A percentile compares a stretch with the other conserved stretches of the same genome.
phyloP scores from a whole-genome alignment of 2,888 invertebrate genomes.

The Nephrocerus scutellatus region DNA sequence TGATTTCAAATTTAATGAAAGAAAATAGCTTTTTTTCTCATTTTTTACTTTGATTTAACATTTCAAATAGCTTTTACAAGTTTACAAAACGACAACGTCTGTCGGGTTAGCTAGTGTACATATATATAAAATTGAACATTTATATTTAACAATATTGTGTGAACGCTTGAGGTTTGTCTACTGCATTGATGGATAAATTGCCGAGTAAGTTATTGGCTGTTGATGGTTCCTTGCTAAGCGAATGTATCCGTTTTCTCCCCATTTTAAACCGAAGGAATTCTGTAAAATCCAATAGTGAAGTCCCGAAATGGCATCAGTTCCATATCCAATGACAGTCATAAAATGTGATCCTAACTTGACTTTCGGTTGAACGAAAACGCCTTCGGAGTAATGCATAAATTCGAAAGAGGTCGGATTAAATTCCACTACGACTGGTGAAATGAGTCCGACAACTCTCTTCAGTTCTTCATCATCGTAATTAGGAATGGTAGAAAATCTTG shows the following conservation, averaged over 20 bases:
- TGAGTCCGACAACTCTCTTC: slow-evolving; percentile 26
- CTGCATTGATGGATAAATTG: slow-evolving; percentile 30
- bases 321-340: slow-evolving; percentile 39
- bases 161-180: too few relatives aligned
- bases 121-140: too few relatives aligned
- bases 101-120: too few relatives aligned
- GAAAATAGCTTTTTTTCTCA: too few relatives aligned
- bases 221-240: slow-evolving; percentile 26
- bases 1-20: too few relatives aligned
- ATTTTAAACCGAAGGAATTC: slow-evolving; percentile 38
- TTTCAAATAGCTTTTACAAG: too few relatives aligned
- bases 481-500: slow-evolving; percentile 24
- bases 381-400: slow-evolving; percentile 41
- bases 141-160: too few relatives aligned
- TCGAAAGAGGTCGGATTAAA: slow-evolving; percentile 39
- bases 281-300: slow-evolving; percentile 36
- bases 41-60: too few relatives aligned
- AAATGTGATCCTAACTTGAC: slow-evolving; percentile 32
- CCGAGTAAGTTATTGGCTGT: slow-evolving; percentile 29
- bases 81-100: too few relatives aligned
- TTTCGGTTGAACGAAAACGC: slow-evolving; percentile 33
- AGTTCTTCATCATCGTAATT: slow-evolving; percentile 29
- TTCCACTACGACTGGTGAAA: slow-evolving; percentile 36
- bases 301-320: slow-evolving; percentile 23
- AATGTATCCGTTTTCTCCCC: slow-evolving; percentile 43